Base-by-base conservation (phyloP, 2,888 invertebrate genomes). In the Caenorhabditis panamensis region DNA sequence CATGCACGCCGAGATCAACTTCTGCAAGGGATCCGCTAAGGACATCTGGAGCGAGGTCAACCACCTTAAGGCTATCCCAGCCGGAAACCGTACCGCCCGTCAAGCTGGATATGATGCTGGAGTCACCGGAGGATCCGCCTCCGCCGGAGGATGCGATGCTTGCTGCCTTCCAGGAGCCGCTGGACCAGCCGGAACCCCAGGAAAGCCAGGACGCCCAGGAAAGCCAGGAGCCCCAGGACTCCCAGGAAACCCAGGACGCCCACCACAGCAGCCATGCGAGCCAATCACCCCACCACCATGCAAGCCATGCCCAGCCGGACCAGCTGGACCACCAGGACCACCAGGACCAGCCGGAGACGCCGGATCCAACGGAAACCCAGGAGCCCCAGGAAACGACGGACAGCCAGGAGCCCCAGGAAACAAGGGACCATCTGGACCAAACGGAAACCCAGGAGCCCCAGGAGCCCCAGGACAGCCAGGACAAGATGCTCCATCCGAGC, bases 191-290 rank as follows among this genome's bases (percentile, higher is more conserved):
- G 84, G 84, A 69, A 76, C 80, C 47, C 82, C 82, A 66, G 82
- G 82, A 82, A 82, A 82, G 71, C 75, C 82, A 56, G 82, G 82
- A 79, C 51, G 79, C 36, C 82, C 82, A 72, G 82, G 87, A 79
- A 87, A 86, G 80, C 87, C 88, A 63, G 86, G 84, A 84, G 84
- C 84, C n/a, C 81, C 86, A 71, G 88, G 87, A 79, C 79, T 85
- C 41, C 85, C 85, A 63, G 85, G 85, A 83, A 86, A 85, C 80
- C 86, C 85, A 51, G 86, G 87, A 67, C 63, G 79, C 36, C 86
- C 86, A 63, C 86, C 84, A 66, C 75, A 73, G 79, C 84, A 82
- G 63, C 84, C 88, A 68, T 88, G 88, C 75, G 88, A 88, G 77
- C 88, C 88, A 49, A 78, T 84, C 82, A 86, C 86, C 72, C 86